Percentiles rank a stretch among this genome's conserved stretches.
Conservation (phyloP, 2,113 vertebrate species). For the Mola mola region DNA sequence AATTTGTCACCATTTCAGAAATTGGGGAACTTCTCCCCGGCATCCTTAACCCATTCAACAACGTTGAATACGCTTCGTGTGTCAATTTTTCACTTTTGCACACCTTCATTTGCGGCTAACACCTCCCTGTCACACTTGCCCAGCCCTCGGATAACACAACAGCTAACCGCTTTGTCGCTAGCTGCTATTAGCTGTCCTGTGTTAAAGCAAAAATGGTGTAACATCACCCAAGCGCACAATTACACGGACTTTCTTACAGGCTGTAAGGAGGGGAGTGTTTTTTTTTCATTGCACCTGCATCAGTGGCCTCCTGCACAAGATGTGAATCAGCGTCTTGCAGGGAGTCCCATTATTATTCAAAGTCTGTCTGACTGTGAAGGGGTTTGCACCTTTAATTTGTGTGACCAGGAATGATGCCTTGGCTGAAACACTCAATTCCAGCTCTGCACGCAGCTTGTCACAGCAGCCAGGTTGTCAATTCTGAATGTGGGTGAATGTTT, state of each 20-base stretch:
- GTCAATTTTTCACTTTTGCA: slow-evolving; percentile 23
- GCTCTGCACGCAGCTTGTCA: slow-evolving; percentile 35
- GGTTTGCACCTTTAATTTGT: background rate
- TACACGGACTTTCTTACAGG: background rate
- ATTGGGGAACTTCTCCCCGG: background rate
- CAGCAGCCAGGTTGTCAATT: background rate
- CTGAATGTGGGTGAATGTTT: slow-evolving; percentile 27
- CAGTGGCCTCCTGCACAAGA: slow-evolving; percentile 15
- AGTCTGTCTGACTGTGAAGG: slow-evolving; percentile 12
- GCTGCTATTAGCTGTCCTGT: slow-evolving; percentile 37
- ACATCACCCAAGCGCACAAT: background rate
- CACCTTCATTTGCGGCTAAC: slow-evolving; percentile 22
- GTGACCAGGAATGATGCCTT: background rate
- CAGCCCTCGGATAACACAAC: slow-evolving; percentile 11
- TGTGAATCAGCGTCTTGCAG: slow-evolving; percentile 33
- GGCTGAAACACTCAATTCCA: slow-evolving; percentile 17
- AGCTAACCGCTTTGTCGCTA: slow-evolving; percentile 46
- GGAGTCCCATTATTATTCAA: slow-evolving; percentile 42
- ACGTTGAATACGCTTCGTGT: slow-evolving; percentile 16
- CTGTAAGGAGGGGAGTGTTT: too few species aligned
- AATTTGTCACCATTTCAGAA: too few species aligned
- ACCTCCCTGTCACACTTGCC: too few species aligned
- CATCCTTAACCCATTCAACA: too few species aligned
- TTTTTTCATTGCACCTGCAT: slow-evolving; percentile 12
- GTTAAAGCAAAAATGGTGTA: slow-evolving; percentile 38